These are phyloP conservation scores for Mesodorylaimus sp. DNA, from an alignment of 2,888 invertebrate genomes.

Conservation along the genomic window DNA sequence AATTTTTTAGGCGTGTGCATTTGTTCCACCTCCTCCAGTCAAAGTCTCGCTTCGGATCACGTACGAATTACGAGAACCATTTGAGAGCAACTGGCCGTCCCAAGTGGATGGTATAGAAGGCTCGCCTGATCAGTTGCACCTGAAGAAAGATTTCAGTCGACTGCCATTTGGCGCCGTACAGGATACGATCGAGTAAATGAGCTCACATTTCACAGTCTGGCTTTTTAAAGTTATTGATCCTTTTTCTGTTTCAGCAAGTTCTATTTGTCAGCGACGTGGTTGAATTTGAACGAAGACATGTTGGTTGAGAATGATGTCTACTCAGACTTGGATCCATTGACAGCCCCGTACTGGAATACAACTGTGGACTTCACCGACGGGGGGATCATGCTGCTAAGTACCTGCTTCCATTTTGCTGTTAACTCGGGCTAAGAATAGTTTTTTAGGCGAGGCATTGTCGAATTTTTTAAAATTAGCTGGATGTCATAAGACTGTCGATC, in stretches of 20 bases:
- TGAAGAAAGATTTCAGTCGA: neutral
- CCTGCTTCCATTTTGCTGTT: neutral
- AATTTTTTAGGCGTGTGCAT: neutral
- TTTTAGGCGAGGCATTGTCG: constrained; percentile 29
- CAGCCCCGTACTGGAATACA: constrained; percentile 58
- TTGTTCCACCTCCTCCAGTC: constrained; percentile 39
- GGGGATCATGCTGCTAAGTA: too few species aligned
- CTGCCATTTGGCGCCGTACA: constrained; percentile 67
- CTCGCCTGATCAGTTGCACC: neutral
- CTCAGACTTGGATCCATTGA: constrained; percentile 64
- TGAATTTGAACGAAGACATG: constrained; percentile 59
- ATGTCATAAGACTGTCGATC: constrained; percentile 29
- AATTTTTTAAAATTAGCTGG: constrained; percentile 28
- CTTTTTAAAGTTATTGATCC: constrained; percentile 1
- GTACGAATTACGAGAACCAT: constrained; percentile 41
- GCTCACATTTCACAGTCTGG: constrained; percentile 1
- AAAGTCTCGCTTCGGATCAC: constrained; percentile 54
- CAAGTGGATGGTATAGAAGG: constrained; percentile 17
- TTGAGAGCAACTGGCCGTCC: constrained; percentile 30
- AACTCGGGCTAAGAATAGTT: neutral
- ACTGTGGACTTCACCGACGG: constrained; percentile 31
- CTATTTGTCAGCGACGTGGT: constrained; percentile 63
- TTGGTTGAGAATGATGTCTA: constrained; percentile 69
- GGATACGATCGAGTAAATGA: constrained; percentile 46
- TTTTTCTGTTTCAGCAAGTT: constrained; percentile 42